Percentiles rank a stretch among this genome's conserved stretches.
Conservation (phyloP, 2,888 invertebrate genomes). For the Xylocampa areola region DNA sequence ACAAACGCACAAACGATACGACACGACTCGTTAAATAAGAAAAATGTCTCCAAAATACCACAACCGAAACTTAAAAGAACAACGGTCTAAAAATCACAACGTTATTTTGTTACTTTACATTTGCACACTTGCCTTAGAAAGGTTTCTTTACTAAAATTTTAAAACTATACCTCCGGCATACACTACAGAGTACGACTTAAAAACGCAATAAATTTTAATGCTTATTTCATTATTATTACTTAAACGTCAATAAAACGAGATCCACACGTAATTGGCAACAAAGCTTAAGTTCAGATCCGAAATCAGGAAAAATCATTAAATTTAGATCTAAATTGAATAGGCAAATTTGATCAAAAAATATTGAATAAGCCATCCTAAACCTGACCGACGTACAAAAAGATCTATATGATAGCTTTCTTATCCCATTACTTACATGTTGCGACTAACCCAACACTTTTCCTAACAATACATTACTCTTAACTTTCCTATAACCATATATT, state of each 20-base stretch:
- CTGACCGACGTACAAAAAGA: too few species aligned
- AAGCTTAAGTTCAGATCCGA: slow-evolving; percentile 8
- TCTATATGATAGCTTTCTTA: too few species aligned
- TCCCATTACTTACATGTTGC: too few species aligned
- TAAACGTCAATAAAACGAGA: slow-evolving; percentile 24
- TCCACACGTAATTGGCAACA: slow-evolving; percentile 12
- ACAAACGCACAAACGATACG: slow-evolving; percentile 52
- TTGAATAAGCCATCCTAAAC: too few species aligned
- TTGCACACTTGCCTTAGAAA: slow-evolving; percentile 72
- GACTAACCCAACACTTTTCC: slow-evolving; percentile 4
- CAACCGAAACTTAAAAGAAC: slow-evolving; percentile 70
- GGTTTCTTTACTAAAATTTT: slow-evolving; percentile 33
- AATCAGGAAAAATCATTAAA: slow-evolving; percentile 4
- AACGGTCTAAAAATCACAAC: slow-evolving; percentile 63
- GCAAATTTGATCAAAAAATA: too few species aligned
- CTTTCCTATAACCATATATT: slow-evolving; percentile 33
- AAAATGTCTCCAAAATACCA: slow-evolving; percentile 61
- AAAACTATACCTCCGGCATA: slow-evolving; percentile 46
- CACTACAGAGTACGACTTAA: slow-evolving; percentile 48
- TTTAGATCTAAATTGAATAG: slow-evolving; percentile 12
- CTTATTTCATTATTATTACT: too few species aligned
- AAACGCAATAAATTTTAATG: too few species aligned
- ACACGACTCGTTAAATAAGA: slow-evolving; percentile 44
- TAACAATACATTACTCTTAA: slow-evolving; percentile 19
- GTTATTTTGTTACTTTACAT: slow-evolving; percentile 48